phyloP scores from a whole-genome alignment of 1,140 invertebrate genomes.

The Hyphantria cunea region DNA sequence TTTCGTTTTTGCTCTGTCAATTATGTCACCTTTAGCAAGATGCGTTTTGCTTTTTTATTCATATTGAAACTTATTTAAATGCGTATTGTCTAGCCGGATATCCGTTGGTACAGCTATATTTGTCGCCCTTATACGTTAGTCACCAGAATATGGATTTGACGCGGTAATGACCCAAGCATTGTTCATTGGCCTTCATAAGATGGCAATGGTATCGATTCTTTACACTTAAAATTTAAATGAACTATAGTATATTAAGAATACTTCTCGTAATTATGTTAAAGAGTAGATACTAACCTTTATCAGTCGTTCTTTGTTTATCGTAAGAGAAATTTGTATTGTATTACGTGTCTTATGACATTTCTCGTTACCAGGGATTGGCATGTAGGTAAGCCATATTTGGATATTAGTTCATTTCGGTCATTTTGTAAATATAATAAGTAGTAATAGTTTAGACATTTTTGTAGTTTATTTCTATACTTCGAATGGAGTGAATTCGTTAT shows the following conservation, averaged over 20 bases:
- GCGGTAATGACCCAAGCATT: constrained; percentile 3
- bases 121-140: background rate
- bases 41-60: background rate
- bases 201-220: background rate
- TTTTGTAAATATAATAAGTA: too few relatives aligned
- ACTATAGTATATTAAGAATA: background rate
- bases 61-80: background rate
- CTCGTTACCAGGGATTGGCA: too few relatives aligned
- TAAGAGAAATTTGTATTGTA: background rate
- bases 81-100: background rate
- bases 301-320: background rate
- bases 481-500: too few relatives aligned
- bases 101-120: background rate
- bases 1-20: background rate
- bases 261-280: background rate
- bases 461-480: too few relatives aligned
- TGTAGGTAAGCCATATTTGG: too few relatives aligned
- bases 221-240: background rate
- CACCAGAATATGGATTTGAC: background rate
- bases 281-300: background rate
- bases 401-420: too few relatives aligned
- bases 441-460: too few relatives aligned
- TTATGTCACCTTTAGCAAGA: background rate
- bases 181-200: background rate
- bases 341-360: too few relatives aligned